Base-by-base conservation (phyloP, 2,113 vertebrate genomes). In the Kryptolebias marmoratus region DNA sequence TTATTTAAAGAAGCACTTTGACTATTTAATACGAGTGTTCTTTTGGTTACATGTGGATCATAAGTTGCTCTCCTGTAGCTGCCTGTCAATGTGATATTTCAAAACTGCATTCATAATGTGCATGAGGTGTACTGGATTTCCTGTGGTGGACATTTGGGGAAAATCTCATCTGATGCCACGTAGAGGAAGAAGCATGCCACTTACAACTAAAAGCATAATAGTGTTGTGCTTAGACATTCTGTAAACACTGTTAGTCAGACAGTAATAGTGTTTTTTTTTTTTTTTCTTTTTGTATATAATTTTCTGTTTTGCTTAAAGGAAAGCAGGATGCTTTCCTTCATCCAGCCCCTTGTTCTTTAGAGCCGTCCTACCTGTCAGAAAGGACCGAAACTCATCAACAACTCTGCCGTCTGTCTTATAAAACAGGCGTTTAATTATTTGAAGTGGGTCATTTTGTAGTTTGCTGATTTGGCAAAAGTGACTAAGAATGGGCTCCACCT, bases 51-150 rank as follows among this genome's bases (percentile, higher is more conserved):
- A 42, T 4, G 44, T 75, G 57, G 69, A 80, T 85, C 72, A 66
- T 68, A 75, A 72, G 64, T 72, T 83, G 70, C 70, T 90, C 55
- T 82, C 71, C 50, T 71, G 79, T 87, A 85, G 85, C 80, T 84
- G 68, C 78, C 77, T 88, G 85, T 74, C 82, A 87, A 89, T 87
- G 83, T 90, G 83, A 87, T 76, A 68, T 86, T 85, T 86, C 78
- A 73, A 73, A 88, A 68, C 77, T 72, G 86, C 84, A 84, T 79
- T 85, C 58, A 79, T 73, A 27, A 78, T 81, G 86, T 89, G 86
- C 87, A 89, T 87, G 87, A 89, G 71, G 79, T 86, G 86, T 86
- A 71, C 71, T 90, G 75, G 73, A 78, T 87, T 77, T 84, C 67
- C 75, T 36, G 68, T 84, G 85, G 71, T 64, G 42, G 75, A 74